Evolutionary conservation across 2,113 vertebrate species (phyloP).

Genomic region (Myiopsitta monachus): DNA sequence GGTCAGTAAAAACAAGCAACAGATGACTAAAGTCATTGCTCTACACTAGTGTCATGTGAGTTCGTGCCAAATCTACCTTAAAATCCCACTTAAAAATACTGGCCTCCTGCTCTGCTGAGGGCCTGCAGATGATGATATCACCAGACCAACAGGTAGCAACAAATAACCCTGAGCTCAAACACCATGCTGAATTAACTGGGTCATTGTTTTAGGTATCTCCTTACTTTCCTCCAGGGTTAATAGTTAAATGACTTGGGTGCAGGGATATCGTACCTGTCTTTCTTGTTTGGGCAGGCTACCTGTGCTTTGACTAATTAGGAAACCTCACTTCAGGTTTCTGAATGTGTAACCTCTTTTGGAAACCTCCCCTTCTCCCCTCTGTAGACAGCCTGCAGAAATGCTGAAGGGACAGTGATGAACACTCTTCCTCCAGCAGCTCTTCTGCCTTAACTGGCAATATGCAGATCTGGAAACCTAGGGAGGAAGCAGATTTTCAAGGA

Average conservation of each 20-base stretch:
- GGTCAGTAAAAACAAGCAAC: background rate
- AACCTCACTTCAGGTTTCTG: slow-evolving; percentile 18
- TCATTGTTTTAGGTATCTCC: slow-evolving; percentile 51
- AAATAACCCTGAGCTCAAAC: background rate
- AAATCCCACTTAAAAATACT: background rate
- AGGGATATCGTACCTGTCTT: slow-evolving; percentile 40
- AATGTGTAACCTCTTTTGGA: background rate
- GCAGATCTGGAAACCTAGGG: background rate
- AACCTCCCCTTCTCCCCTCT: background rate
- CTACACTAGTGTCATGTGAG: background rate
- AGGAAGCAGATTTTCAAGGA: background rate
- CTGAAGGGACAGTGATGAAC: accelerated
- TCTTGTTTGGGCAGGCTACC: slow-evolving; percentile 52
- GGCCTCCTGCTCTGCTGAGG: background rate
- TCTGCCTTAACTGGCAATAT: background rate
- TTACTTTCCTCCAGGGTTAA: slow-evolving; percentile 51
- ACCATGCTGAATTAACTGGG: slow-evolving; percentile 1
- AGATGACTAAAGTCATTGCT: background rate
- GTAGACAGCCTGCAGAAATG: background rate
- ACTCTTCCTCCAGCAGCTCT: background rate
- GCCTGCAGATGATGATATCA: slow-evolving; percentile 1
- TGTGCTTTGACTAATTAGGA: slow-evolving; percentile 3
- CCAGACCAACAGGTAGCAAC: slow-evolving; percentile 23
- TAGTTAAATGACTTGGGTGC: slow-evolving; percentile 38
- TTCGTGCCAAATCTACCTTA: background rate